Evolutionary conservation across 2,797 vertebrate species (phyloP), one percentile per base, ranked within the genome.

Genomic region (Diglossa cyanea): DNA sequence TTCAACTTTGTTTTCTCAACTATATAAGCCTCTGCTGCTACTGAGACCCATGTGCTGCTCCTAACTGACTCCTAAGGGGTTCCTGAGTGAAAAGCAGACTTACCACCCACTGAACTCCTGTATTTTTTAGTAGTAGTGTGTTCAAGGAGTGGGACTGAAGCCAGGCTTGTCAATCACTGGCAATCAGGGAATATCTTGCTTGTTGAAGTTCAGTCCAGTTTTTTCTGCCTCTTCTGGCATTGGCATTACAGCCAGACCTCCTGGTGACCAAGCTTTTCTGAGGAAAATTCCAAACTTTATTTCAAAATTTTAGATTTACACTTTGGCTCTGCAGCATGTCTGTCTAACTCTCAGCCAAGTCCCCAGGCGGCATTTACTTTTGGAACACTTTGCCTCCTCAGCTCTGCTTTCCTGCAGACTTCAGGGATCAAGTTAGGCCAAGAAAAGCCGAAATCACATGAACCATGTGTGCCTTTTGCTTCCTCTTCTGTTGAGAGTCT

Each of bases 1-100:
- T 93, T 94, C 95, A 90, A n/a, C 91, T 96, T 96, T 97, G 95
- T 97, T 97, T 96, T 95, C 92, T 95, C 81, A 91, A 96, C 89
- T 90, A 44, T 57, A 65, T 81, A 82, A 92, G 94, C 47, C 94
- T 95, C 65, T 91, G 74, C 90, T 92, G 80, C 91, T 94, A 94
- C 95, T 70, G 93, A 86, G 74, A 86, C 25, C 67, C 31, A 12
- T 20, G 26, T 81, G 81, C 61, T 88, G 68, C 74, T 97, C 54
- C 75, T 78, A 15, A 26, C 60, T 58, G 53, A 44, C 68, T 91
- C 85, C 67, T 86, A 10, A 48, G 91, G 66, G 86, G 74, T 81
- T 77, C 57, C 51, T 67, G 68, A 81, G 54, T 61, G 55, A 63
- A 77, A 75, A 78, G 55, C 62, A 88, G 60, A 14, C 45, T 35